Base-by-base conservation (phyloP, 2,797 vertebrate genomes). In the Microctenopoma stevenorrisi region DNA sequence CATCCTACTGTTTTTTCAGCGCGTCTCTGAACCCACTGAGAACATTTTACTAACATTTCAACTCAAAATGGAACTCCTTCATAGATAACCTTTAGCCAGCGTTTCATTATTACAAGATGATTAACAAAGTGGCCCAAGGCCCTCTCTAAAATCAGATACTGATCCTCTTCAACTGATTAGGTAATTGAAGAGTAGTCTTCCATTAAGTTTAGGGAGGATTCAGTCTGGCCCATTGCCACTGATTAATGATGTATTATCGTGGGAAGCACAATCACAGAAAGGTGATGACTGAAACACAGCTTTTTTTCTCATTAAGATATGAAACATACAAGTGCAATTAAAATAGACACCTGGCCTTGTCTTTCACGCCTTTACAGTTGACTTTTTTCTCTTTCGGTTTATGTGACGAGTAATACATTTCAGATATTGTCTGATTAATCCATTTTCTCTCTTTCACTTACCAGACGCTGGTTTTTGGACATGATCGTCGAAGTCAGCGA, bases 391-490 rank as follows among this genome's bases (percentile, higher is more conserved):
- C 12, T 12, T 60, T 28, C 43, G 3, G 15, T 59, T 44, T 22
- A 64, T 75, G 51, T 68, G 14, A 46, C 30, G 16, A 4, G 25
- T 26, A 18, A 40, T 66, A n/a, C 2, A 54, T 11, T 30, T 58
- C 28, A 28, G 9, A 18, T 9, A 43, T 43, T 43, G 4, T 30
- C 18, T 11, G 0, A 48, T 48, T 44, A 3, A 53, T 26, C 3
- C 0, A 33, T 33, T 46, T 46, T 49, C 37, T 57, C 22, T 50
- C 33, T 67, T 72, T 5, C 11, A 22, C 16, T 73, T 10, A 6
- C 53, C 22, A 97, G 96, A 83, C 78, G 85, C 0, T 95, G 95
- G 95, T 90, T 97, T 60, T 85, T 96, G 87, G 93, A 94, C 73
- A 81, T 83, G 25, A 47, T 94, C 66, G 89, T 90, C 65, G 92